Percentiles rank a stretch among this genome's conserved stretches.
phyloP scores from a whole-genome alignment of 2,113 vertebrate genomes.

The Melanerpes aurifrons region DNA sequence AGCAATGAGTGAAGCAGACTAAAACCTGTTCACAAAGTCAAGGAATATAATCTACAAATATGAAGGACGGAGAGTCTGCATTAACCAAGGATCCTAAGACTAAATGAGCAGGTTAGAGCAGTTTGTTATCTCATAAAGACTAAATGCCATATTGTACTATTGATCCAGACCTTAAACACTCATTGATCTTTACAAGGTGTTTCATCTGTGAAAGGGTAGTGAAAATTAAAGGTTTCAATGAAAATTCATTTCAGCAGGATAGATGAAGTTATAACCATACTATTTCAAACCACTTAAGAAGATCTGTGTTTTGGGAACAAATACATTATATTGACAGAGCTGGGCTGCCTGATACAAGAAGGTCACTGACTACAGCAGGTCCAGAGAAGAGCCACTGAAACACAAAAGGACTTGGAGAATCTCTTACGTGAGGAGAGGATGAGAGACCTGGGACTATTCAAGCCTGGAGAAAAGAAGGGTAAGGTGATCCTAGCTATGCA shows the following conservation, averaged over 20 bases:
- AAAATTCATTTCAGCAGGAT: not conserved
- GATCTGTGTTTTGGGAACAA: not conserved
- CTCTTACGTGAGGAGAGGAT: not conserved
- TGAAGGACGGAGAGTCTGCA: not conserved
- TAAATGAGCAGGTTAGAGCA: conserved; percentile 26
- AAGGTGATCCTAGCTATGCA: not conserved
- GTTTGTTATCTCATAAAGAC: conserved; percentile 19
- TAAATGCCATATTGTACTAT: conserved; percentile 20
- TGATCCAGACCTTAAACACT: conserved; percentile 24
- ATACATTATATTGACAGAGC: not conserved
- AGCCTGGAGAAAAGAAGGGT: not conserved
- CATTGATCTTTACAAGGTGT: conserved; percentile 42
- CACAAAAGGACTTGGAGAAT: not conserved
- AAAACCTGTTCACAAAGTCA: not conserved
- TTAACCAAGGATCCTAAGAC: not conserved
- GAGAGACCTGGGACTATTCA: not conserved
- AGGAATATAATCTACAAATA: not conserved
- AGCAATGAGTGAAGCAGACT: not conserved
- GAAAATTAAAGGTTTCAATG: conserved; percentile 24
- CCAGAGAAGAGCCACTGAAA: not conserved
- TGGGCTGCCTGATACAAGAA: not conserved
- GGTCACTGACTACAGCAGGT: not conserved
- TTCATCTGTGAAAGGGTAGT: not conserved
- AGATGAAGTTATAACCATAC: not conserved
- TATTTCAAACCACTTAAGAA: not conserved